Base-by-base conservation (phyloP, 2,797 vertebrate species). In the Tenualosa ilisha region DNA sequence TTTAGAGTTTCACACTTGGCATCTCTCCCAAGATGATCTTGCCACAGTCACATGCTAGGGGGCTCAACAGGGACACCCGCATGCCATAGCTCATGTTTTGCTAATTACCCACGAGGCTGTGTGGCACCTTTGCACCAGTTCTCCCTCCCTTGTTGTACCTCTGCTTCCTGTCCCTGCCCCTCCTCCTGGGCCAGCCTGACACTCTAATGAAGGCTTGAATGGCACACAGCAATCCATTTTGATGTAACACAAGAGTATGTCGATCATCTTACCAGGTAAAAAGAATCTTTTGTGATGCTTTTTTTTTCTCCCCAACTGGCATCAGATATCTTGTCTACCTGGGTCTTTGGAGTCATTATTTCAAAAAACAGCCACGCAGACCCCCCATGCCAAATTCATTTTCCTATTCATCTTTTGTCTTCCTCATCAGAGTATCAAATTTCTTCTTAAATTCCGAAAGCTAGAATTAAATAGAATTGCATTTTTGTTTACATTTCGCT, bases 61-160 rank as follows among this genome's bases (percentile, higher is more conserved):
- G 93, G 93, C 90, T 91, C 92, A 91, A 93, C 92, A 93, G 93
- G 92, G 94, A 79, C 84, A 92, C 91, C 91, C 84, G 59, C 95
- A 92, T 94, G 94, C 84, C 92, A 89, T 91, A 93, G 94, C 95
- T 96, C 89, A 92, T 95, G 95, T 95, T 96, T 95, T 93, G 93
- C 94, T 94, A 92, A 86, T 88, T 91, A 95, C 97, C 92, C 94
- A 26, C 72, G 95, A 95, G 96, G 94, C 82, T 8, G 46, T 86
- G 90, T 91, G 83, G 85, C 93, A 94, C 95, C 95, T 94, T 90
- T 91, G 94, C 72, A 79, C 72, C 72, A 79, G 43, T 40, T 17
- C 72, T 40, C 40, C 72, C 72, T 7, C 40, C 72, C 72, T 17
- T 79, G 72, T 37, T 40, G 37, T 46, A 79, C 72, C 72, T 46